Base-by-base conservation (phyloP, 2,797 vertebrate species). In the Meriones psammophilus region DNA sequence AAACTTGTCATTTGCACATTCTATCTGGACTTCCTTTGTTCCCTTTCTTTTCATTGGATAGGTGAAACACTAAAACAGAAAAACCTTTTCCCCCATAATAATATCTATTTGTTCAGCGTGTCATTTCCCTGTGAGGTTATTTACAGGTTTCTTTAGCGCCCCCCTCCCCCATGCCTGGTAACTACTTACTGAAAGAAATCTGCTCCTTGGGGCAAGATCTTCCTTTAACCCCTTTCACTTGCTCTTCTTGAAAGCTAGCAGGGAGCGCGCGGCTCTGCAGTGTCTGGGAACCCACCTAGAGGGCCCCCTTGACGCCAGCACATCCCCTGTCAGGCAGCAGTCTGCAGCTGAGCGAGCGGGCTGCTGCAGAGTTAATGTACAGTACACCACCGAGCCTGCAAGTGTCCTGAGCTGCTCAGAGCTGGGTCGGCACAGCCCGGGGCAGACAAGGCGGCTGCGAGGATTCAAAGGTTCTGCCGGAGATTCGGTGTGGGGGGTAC, bases 241-340 rank as follows among this genome's bases (percentile, higher is more conserved):
- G 30, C 24, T n/a, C 74, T 68, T 74, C 94, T 39, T 46, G 93
- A 90, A 96, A 86, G 94, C 69, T 17, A 33, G 88, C 84, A 28
- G 89, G 89, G 93, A 96, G 96, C 69, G 92, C 92, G 91, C 92
- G 92, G 83, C 84, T 85, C 93, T 92, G 97, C 98, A 98, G 98
- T 95, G 97, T 88, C 97, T 30, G 98, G 97, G 99, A 99, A 98
- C 98, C 99, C 98, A 98, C 99, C 99, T 99, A 98, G 98, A 98
- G 98, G 98, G 98, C 97, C 98, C 99, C 99, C 98, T 98, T 98
- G 98, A 99, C 98, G 99, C 98, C 98, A 98, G 98, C 98, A 97
- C 97, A 98, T 98, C 97, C 98, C 97, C 97, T 97, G 97, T 98
- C 98, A 97, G 98, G 98, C 98, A 98, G 98, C 97, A 94, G 95